A percentile compares a stretch with the other conserved stretches of the same genome.
phyloP scores from a whole-genome alignment of 2,113 vertebrate genomes.

The Neotragus pygmaeus region DNA sequence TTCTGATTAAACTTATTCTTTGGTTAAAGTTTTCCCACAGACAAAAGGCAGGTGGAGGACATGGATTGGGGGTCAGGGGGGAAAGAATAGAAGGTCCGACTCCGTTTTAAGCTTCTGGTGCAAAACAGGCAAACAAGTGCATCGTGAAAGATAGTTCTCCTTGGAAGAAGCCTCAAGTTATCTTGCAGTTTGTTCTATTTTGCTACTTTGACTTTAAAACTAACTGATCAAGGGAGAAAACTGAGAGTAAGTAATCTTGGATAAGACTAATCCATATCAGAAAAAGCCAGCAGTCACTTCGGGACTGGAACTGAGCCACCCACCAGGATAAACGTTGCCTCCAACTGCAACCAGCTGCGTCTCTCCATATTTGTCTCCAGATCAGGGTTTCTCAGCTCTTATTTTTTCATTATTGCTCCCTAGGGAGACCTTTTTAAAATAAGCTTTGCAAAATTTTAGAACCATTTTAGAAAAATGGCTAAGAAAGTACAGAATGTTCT shows the following conservation, averaged over 20 bases:
- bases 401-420: background rate
- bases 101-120: background rate
- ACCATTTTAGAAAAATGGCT: background rate
- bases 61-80: rapidly evolving
- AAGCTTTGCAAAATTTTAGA: background rate
- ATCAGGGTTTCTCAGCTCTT: background rate
- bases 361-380: background rate
- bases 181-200: background rate
- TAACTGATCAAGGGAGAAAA: background rate
- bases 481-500: background rate
- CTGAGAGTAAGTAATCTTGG: background rate
- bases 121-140: background rate
- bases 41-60: background rate
- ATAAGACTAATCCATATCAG: background rate
- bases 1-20: background rate
- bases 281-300: background rate
- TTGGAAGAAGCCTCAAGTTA: background rate
- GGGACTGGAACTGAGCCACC: background rate
- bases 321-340: background rate
- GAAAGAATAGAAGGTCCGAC: background rate
- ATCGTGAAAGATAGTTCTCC: background rate
- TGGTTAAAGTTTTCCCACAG: background rate
- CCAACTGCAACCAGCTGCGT: background rate
- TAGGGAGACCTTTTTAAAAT: background rate
- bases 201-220: background rate